Conservation (phyloP, 37 sponge, comb jelly and placozoan genomes). For the Halisarca cf. caerulea region DNA sequence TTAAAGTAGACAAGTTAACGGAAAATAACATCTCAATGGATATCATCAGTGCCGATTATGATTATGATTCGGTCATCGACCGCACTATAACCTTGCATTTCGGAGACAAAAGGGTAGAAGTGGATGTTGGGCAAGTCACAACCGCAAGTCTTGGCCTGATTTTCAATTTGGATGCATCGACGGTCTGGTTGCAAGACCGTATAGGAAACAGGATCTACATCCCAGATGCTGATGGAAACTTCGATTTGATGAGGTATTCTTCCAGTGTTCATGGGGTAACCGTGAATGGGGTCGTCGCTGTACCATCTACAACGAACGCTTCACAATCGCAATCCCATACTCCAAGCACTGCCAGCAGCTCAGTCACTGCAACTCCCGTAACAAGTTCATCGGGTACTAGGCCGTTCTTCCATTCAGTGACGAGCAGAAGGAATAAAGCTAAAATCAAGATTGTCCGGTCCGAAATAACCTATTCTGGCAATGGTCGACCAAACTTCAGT, state of each 20-base stretch:
- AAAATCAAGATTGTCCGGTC: background rate
- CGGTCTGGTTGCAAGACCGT: constrained; percentile 14
- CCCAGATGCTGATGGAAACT: background rate
- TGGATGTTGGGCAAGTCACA: background rate
- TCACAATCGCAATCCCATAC: background rate
- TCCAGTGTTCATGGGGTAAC: background rate
- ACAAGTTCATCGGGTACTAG: background rate
- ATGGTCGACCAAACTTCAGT: background rate
- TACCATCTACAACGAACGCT: too few species aligned
- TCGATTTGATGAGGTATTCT: background rate
- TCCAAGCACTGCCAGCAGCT: background rate
- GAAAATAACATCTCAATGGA: too few species aligned
- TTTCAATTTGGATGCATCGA: background rate
- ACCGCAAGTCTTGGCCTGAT: background rate
- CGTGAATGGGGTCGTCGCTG: background rate
- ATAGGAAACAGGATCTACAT: constrained; percentile 2
- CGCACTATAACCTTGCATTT: background rate
- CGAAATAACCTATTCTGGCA: background rate
- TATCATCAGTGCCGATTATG: too few species aligned
- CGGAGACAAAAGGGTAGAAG: background rate
- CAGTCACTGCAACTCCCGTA: background rate
- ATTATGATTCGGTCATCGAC: background rate
- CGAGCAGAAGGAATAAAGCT: background rate
- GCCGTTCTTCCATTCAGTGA: background rate
- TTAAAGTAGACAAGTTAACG: too few species aligned